Evolutionary conservation across 2,888 invertebrate genomes (phyloP), one percentile per base, ranked within the genome.

Genomic region (Acronicta psi): DNA sequence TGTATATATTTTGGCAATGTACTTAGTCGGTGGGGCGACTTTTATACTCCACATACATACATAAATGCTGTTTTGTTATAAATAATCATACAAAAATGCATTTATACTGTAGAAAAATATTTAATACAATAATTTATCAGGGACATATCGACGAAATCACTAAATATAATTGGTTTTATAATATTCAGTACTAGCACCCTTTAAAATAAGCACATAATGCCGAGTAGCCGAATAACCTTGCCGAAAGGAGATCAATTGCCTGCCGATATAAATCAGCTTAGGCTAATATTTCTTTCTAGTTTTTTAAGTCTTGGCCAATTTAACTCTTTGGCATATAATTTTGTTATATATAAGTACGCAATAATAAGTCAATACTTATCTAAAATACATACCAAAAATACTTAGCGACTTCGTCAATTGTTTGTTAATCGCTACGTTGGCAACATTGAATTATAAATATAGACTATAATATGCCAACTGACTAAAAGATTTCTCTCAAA

Each of bases 11-110:
- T 67, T 69, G 67, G 54, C 64, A 73, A 72, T 78, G 73, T 61
- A 52, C 42, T 62, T 59, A 77, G 73, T 68, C 78, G 74, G 73
- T 81, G 75, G 74, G 73, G 41, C 70, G 73, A 79, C 78, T 69
- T 41, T 49, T 29, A 64, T 46, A 64, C 54, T 72, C 59, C 62
- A 65, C 74, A 64, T 63, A 65, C 63, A 70, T 70, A 73, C 31
- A 64, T 81, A 83, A 83, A 82, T 82, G 82, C 82, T 75, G 59
- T 38, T 59, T 59, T 25, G 45, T 47, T 70, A 69, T 59, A 53
- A 54, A 51, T 61, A 64, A 64, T 43, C 31, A 52, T 65, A 61
- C 42, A 62, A 76, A n/a, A 74, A 74, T 71, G 75, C 73, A 66
- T 64, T 20, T 47, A 57, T 60, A 62, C 52, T 55, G 50, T 50